phyloP scores from a whole-genome alignment of 2,888 invertebrate species.

The Dolichopus griseipennis region DNA sequence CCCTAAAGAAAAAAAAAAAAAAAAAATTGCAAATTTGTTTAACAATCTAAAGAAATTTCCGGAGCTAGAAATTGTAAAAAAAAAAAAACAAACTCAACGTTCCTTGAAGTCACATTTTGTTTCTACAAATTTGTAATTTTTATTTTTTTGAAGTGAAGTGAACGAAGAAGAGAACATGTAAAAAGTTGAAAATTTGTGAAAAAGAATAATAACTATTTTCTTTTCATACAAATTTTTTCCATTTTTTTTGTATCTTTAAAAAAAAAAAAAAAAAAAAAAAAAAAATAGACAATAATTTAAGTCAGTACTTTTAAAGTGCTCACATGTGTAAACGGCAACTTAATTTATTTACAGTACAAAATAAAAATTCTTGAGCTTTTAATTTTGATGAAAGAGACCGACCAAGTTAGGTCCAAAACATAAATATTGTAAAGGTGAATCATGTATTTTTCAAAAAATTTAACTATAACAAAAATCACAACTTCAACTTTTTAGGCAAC shows the following conservation, averaged over 20 bases:
- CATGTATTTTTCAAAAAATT: too few relatives aligned
- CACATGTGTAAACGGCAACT: not conserved
- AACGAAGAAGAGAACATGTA: not conserved
- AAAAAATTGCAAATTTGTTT: not conserved
- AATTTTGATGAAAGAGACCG: too few relatives aligned
- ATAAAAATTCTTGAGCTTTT: too few relatives aligned
- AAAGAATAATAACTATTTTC: not conserved
- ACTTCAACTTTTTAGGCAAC: too few relatives aligned
- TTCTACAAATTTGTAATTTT: not conserved
- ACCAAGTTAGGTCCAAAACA: too few relatives aligned
- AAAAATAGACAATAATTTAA: not conserved
- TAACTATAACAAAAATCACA: too few relatives aligned
- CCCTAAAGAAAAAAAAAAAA: too few relatives aligned
- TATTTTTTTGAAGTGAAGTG: too few relatives aligned
- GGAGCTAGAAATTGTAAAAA: not conserved
- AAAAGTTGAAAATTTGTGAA: not conserved
- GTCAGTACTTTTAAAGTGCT: not conserved
- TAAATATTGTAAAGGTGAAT: too few relatives aligned
- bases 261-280: not conserved
- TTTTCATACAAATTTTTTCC: too few relatives aligned
- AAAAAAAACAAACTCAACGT: not conserved
- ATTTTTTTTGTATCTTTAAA: not conserved
- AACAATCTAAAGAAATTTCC: not conserved
- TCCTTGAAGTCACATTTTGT: slow-evolving; percentile 1
- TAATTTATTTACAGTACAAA: too few relatives aligned